These are phyloP conservation scores for Cyclophora punctaria DNA, from an alignment of 2,888 invertebrate species.

Conservation along the genomic window DNA sequence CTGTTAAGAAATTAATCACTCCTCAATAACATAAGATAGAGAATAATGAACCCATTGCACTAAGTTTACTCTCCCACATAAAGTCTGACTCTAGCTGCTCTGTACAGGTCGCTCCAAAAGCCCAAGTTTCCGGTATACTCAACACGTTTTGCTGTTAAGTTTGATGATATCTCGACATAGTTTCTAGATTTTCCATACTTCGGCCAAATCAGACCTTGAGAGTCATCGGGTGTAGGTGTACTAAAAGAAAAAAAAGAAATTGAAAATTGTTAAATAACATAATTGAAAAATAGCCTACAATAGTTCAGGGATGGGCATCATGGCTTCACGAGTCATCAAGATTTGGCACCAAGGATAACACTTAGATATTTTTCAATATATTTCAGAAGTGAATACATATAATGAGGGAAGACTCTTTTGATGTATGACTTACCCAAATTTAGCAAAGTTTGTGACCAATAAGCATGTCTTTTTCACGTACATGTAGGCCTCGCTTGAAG, in stretches of 20 bases:
- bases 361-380: no score
- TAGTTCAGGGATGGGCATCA: no score
- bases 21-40: no score
- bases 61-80: not conserved
- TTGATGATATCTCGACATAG: slow-evolving; percentile 29
- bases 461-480: slow-evolving; percentile 32
- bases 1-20: no score
- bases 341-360: no score
- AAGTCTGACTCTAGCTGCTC: slow-evolving; percentile 17
- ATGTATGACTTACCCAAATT: slow-evolving; percentile 34
- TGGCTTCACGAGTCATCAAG: no score
- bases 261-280: no score
- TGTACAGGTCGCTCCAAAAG: slow-evolving; percentile 37
- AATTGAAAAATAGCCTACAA: no score
- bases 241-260: slow-evolving; percentile 20
- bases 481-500: slow-evolving; percentile 23
- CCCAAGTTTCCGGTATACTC: not conserved
- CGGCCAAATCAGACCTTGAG: slow-evolving; percentile 29
- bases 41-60: no score
- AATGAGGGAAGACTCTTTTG: no score
- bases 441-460: slow-evolving; percentile 41
- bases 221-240: slow-evolving; percentile 34
- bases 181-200: slow-evolving; percentile 21
- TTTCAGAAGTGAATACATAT: no score
- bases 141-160: slow-evolving; percentile 2